Base-by-base conservation (phyloP, 2,888 invertebrate species). In the Erebia palarica region DNA sequence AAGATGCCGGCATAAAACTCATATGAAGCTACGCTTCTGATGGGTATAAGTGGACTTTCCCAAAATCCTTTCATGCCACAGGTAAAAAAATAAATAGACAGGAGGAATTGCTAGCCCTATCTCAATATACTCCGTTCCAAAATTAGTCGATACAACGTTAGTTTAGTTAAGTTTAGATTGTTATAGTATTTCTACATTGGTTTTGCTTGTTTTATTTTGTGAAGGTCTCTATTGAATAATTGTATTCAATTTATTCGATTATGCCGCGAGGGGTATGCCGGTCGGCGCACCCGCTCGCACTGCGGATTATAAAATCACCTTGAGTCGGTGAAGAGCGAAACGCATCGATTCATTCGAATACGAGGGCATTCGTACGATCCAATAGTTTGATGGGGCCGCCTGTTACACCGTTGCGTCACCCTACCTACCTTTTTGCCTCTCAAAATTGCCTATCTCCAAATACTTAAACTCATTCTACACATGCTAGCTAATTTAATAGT, bases 261-360 rank as follows among this genome's bases (percentile, higher is more conserved):
- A 73, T 68, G 61, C 67, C 59, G 74, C 63, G 70, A 68, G 71
- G 70, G 60, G 70, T 68, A 66, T 59, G 60, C 69, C 88, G 44
- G 60, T 70, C 72, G 63, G 64, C 70, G 88, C 83, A 84, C 84
- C 89, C 88, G 76, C 70, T 79, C 83, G 80, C 82, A 82, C 72
- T 75, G 74, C 73, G 84, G 87, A 89, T 91, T 90, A 90, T 86
- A 88, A 90, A 90, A 89, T 90, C 87, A 87, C 78, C 83, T 83
- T 78, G 84, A 79, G 80, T 79, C 76, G 79, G 84, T 83, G 85
- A 83, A 82, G 81, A 84, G 84, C 83, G 81, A 81, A 82, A 86
- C 85, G 86, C 89, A 87, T 89, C 89, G 88, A 88, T 89, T 90
- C 86, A 86, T 86, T 83, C 84, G 81, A 82, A 87, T 82, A 83